Evolutionary conservation across 2,113 vertebrate genomes (phyloP).

Genomic region (Plestiodon gilberti): DNA sequence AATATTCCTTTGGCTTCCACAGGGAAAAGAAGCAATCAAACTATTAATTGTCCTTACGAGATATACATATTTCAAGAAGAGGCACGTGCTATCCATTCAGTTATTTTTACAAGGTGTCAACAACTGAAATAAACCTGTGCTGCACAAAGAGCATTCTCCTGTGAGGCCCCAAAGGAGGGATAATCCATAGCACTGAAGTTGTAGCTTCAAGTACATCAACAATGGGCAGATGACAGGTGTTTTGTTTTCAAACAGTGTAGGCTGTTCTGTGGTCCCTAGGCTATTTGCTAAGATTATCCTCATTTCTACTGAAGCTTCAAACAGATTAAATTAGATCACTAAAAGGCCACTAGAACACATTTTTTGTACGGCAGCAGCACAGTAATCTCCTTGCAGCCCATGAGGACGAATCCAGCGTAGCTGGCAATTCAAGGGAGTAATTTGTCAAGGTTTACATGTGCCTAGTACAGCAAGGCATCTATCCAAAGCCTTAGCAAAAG

Average conservation of each 20-base stretch:
- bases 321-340: conserved; percentile 64
- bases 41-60: background rate
- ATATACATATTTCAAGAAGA: conserved; percentile 24
- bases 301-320: conserved; percentile 56
- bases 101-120: conserved; percentile 24
- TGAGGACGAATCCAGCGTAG: conserved; percentile 25
- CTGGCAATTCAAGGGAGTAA: conserved; percentile 34
- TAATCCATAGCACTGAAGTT: conserved; percentile 24
- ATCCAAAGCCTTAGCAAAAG: conserved; percentile 16
- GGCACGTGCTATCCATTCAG: background rate
- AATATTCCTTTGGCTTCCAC: background rate
- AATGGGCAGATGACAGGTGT: conserved; percentile 32
- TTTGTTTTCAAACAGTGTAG: conserved; percentile 42
- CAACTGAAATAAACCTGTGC: conserved; percentile 1
- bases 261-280: conserved; percentile 35
- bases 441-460: conserved; percentile 23
- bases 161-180: conserved; percentile 14
- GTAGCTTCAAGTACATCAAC: background rate
- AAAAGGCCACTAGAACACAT: conserved; percentile 59
- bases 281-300: conserved; percentile 36
- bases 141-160: background rate
- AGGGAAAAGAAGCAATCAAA: background rate
- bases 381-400: conserved; percentile 38
- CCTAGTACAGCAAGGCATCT: background rate
- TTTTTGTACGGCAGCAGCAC: conserved; percentile 44